Evolutionary conservation across 2,797 vertebrate genomes (phyloP).

Genomic region (Anguilla pacifica): DNA sequence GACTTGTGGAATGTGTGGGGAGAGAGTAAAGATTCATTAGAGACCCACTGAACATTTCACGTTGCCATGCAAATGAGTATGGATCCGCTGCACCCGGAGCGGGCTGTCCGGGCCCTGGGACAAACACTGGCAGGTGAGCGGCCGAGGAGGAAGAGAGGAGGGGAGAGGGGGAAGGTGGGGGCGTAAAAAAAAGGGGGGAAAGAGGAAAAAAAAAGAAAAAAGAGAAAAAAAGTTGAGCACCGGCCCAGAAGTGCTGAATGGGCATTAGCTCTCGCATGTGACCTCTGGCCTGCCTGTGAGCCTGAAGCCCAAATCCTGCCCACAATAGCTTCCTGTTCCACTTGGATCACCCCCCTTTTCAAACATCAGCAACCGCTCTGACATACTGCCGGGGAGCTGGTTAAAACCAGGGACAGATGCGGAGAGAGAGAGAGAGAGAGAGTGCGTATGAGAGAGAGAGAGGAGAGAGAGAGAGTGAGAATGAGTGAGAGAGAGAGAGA

Average conservation of each 20-base stretch:
- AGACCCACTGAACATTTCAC: slow-evolving; percentile 72
- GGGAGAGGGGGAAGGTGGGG: slow-evolving; percentile 5
- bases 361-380: slow-evolving; percentile 69
- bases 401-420: slow-evolving; percentile 54
- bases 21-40: slow-evolving; percentile 76
- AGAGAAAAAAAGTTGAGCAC: slow-evolving; percentile 26
- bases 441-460: slow-evolving; percentile 31
- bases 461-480: slow-evolving; percentile 44
- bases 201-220: neutral
- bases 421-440: slow-evolving; percentile 46
- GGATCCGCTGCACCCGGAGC: slow-evolving; percentile 61
- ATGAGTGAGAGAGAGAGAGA: slow-evolving; percentile 39
- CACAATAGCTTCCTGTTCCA: slow-evolving; percentile 84
- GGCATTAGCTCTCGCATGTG: slow-evolving; percentile 79
- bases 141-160: slow-evolving; percentile 39
- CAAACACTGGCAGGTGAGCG: slow-evolving; percentile 65
- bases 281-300: slow-evolving; percentile 70
- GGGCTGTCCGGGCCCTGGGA: slow-evolving; percentile 50
- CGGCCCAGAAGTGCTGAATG: slow-evolving; percentile 77
- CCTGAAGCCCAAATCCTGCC: slow-evolving; percentile 81
- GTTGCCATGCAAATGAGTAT: slow-evolving; percentile 65
- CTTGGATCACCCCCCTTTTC: slow-evolving; percentile 75
- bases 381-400: slow-evolving; percentile 62
- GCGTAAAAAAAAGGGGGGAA: neutral
- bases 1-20: slow-evolving; percentile 80